A percentile compares a stretch with the other conserved stretches of the same genome.
Evolutionary conservation across 2,113 vertebrate genomes (phyloP).

Genomic region (Dasyurus viverrinus): DNA sequence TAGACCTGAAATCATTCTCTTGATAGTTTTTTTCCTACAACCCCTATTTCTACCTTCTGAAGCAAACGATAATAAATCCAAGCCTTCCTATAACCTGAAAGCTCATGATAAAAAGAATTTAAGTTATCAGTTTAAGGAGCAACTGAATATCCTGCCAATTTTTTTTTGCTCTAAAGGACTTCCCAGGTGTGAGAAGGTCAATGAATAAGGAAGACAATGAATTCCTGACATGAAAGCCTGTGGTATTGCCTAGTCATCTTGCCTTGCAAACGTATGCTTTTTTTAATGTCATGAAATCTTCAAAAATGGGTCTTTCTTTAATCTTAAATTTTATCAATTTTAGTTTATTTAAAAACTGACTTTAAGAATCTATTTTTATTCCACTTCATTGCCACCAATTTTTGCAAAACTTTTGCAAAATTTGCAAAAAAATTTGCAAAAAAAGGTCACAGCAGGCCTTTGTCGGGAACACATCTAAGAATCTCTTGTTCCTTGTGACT

Average conservation of each 20-base stretch:
- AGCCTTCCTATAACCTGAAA: background rate
- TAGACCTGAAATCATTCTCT: background rate
- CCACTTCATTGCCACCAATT: background rate
- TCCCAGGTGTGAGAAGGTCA: background rate
- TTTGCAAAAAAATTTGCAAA: background rate
- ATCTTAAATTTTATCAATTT: conserved; percentile 26
- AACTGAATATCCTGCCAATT: background rate
- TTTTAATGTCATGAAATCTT: background rate
- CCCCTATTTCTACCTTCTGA: background rate
- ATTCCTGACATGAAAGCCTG: background rate
- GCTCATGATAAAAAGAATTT: background rate
- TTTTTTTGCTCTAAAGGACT: background rate
- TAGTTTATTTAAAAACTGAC: conserved; percentile 24
- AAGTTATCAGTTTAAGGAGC: background rate
- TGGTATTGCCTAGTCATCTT: background rate
- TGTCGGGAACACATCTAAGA: background rate
- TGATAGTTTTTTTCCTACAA: background rate
- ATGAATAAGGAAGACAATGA: background rate
- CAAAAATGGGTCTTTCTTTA: background rate
- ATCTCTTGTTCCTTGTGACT: background rate
- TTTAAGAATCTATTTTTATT: background rate
- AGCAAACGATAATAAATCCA: background rate
- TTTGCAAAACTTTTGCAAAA: background rate
- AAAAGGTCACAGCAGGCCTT: conserved; percentile 13
- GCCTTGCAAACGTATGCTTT: background rate